phyloP scores from a whole-genome alignment of 1,140 invertebrate genomes.

The Zophobas morio region DNA sequence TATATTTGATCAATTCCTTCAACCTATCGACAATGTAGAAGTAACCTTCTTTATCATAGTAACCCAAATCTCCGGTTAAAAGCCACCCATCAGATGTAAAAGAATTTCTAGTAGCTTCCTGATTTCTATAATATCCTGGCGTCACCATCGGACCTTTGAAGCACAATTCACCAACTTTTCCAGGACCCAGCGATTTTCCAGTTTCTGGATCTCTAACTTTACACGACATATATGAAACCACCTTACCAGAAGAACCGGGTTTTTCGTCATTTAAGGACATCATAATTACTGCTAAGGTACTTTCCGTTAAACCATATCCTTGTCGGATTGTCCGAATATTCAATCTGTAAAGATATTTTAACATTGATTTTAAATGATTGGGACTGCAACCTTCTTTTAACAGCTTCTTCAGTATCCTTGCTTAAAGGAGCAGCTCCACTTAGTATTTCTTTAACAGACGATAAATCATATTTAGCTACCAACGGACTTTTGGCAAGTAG shows the following conservation, averaged over 20 bases:
- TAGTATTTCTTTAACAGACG: constrained; percentile 64
- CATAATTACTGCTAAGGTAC: constrained; percentile 39
- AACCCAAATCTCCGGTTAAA: constrained; percentile 84
- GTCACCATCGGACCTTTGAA: constrained; percentile 75
- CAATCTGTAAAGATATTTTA: neutral
- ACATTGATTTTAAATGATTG: constrained; percentile 9
- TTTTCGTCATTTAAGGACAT: constrained; percentile 20
- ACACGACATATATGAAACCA: constrained; percentile 71
- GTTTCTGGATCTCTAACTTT: constrained; percentile 76
- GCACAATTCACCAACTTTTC: constrained; percentile 79
- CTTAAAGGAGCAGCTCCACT: constrained; percentile 69
- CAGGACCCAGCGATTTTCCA: constrained; percentile 72
- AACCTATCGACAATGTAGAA: constrained; percentile 84
- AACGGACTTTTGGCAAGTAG: constrained; percentile 55
- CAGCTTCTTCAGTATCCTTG: constrained; percentile 57
- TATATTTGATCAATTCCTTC: constrained; percentile 88
- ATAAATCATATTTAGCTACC: constrained; percentile 66
- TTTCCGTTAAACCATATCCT: constrained; percentile 51
- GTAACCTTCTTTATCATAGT: constrained; percentile 77
- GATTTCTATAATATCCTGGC: constrained; percentile 76
- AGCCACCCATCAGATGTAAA: constrained; percentile 81
- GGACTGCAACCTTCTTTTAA: constrained; percentile 23
- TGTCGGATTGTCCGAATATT: constrained; percentile 35
- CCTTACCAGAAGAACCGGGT: constrained; percentile 52
- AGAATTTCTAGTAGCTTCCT: constrained; percentile 73